A percentile compares a stretch with the other conserved stretches of the same genome.
Conservation (phyloP, 2,113 vertebrate species). For the Peucedramus taeniatus region DNA sequence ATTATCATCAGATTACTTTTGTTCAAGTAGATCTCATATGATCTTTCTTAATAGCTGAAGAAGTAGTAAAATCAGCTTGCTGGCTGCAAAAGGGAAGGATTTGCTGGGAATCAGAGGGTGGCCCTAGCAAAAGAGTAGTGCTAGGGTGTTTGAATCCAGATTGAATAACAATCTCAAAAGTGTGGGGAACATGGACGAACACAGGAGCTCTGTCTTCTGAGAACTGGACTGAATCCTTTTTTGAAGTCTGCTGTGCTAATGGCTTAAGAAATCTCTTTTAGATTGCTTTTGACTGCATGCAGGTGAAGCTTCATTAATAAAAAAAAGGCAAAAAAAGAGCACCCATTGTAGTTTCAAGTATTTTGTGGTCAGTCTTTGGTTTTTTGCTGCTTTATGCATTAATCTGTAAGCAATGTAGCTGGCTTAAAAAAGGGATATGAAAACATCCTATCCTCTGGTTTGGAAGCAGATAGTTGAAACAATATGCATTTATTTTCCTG, state of each 20-base stretch:
- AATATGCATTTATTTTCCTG: background rate
- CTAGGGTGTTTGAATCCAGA: conserved; percentile 13
- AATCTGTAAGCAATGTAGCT: conserved; percentile 38
- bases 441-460: background rate
- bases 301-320: conserved; percentile 29
- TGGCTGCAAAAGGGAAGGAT: background rate
- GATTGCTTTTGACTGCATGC: conserved; percentile 41
- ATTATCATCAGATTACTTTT: background rate
- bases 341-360: conserved; percentile 20
- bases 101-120: conserved; percentile 1
- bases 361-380: conserved; percentile 47
- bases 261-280: conserved; percentile 54
- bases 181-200: background rate
- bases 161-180: conserved; percentile 2
- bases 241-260: conserved; percentile 37
- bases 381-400: conserved; percentile 52
- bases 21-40: background rate
- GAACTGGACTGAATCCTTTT: conserved; percentile 26
- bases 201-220: conserved; percentile 13
- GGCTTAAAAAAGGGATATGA: background rate
- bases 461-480: background rate
- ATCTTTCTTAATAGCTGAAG: background rate
- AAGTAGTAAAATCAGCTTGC: background rate
- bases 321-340: background rate
- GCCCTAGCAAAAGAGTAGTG: background rate